Evolutionary conservation across 2,888 invertebrate genomes (phyloP).

Genomic region (Apodemia zela): DNA sequence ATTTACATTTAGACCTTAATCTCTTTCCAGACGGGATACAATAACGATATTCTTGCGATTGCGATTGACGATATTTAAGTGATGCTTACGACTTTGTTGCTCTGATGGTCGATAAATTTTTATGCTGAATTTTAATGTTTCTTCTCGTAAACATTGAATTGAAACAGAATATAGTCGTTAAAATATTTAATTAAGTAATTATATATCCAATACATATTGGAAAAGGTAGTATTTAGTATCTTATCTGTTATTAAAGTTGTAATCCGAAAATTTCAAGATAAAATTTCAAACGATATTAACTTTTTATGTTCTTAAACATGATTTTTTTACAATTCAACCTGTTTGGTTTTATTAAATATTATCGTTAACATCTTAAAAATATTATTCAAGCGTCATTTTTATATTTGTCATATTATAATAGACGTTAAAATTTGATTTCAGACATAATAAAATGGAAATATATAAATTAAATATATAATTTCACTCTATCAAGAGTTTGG

Average conservation of each 20-base stretch:
- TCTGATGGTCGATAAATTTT: background rate
- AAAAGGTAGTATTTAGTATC: background rate
- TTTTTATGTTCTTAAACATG: background rate
- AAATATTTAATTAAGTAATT: background rate
- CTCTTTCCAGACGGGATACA: constrained; percentile 46
- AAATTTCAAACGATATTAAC: background rate
- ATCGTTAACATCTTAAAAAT: background rate
- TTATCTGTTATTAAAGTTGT: background rate
- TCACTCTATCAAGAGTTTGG: background rate
- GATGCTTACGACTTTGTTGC: constrained; percentile 7
- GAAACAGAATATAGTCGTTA: too few relatives aligned
- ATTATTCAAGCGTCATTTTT: background rate
- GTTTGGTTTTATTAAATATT: background rate
- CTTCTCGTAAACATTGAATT: too few relatives aligned
- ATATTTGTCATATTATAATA: constrained; percentile 1
- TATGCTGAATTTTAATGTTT: too few relatives aligned
- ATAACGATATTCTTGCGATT: constrained; percentile 63
- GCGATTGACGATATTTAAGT: constrained; percentile 39
- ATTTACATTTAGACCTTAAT: constrained; percentile 73
- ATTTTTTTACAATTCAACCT: background rate
- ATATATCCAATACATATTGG: background rate
- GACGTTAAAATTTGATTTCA: background rate
- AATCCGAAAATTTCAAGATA: background rate
- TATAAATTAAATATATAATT: background rate
- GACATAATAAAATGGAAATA: background rate